Conservation (phyloP, 1,140 invertebrate genomes). For the Leptoteleia sp. region DNA sequence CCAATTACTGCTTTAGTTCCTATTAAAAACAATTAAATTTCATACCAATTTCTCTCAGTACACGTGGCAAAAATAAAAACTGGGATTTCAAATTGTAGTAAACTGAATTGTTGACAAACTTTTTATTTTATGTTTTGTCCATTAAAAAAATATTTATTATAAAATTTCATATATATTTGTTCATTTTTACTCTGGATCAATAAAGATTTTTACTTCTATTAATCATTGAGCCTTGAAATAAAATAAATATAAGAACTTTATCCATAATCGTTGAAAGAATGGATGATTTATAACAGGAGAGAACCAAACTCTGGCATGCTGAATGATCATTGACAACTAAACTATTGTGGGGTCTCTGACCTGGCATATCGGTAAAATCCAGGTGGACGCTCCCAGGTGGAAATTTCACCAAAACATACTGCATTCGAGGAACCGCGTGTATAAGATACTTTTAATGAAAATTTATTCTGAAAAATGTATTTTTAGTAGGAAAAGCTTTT, state of each 20-base stretch:
- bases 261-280: constrained; percentile 27
- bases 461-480: constrained; percentile 14
- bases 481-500: constrained; percentile 3
- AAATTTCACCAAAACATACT: constrained; percentile 27
- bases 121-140: too few relatives aligned
- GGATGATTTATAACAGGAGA: constrained; percentile 27
- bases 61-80: too few relatives aligned
- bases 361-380: constrained; percentile 34
- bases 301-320: constrained; percentile 20
- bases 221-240: too few relatives aligned
- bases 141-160: too few relatives aligned
- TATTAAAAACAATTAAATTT: too few relatives aligned
- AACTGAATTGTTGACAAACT: too few relatives aligned
- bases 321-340: constrained; percentile 34
- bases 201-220: too few relatives aligned
- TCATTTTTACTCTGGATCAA: too few relatives aligned
- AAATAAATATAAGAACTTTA: not conserved
- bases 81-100: too few relatives aligned
- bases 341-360: constrained; percentile 28
- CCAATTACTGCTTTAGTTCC: too few relatives aligned
- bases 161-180: too few relatives aligned
- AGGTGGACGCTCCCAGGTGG: constrained; percentile 45
- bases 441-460: constrained; percentile 12
- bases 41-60: too few relatives aligned
- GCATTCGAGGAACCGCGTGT: constrained; percentile 5